Evolutionary conservation across 2,113 vertebrate genomes (phyloP).

Genomic region (Solea solea): DNA sequence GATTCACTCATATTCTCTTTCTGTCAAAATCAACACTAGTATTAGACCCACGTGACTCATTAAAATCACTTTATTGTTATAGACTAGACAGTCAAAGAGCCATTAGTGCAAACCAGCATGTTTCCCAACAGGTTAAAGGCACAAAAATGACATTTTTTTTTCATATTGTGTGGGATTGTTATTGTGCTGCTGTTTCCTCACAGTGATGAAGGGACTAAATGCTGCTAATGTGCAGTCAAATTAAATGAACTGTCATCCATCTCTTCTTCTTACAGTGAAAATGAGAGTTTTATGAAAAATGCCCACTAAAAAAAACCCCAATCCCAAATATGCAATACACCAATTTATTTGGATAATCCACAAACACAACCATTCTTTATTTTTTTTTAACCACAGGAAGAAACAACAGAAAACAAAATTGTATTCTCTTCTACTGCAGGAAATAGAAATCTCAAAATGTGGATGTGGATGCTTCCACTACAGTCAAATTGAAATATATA

Average conservation of each 20-base stretch:
- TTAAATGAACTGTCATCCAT: background rate
- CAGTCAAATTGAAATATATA: too few relatives aligned
- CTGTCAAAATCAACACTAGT: background rate
- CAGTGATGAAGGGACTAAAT: background rate
- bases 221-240: background rate
- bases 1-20: background rate
- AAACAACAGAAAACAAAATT: too few relatives aligned
- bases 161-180: background rate
- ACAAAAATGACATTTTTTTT: background rate
- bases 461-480: too few relatives aligned
- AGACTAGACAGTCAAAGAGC: background rate
- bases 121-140: background rate
- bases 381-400: too few relatives aligned
- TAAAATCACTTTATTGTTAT: constrained; percentile 49
- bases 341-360: too few relatives aligned
- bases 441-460: too few relatives aligned
- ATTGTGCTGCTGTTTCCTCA: background rate
- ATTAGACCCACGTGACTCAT: background rate
- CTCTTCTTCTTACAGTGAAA: too few relatives aligned
- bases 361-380: too few relatives aligned
- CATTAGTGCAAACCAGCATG: constrained; percentile 15
- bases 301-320: too few relatives aligned
- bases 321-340: too few relatives aligned
- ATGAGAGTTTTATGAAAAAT: too few relatives aligned
- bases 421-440: too few relatives aligned